Percentiles rank a stretch among this genome's conserved stretches.
Evolutionary conservation across 2,888 invertebrate genomes (phyloP).

Genomic region (Sphaerolaimus hirsutus): DNA sequence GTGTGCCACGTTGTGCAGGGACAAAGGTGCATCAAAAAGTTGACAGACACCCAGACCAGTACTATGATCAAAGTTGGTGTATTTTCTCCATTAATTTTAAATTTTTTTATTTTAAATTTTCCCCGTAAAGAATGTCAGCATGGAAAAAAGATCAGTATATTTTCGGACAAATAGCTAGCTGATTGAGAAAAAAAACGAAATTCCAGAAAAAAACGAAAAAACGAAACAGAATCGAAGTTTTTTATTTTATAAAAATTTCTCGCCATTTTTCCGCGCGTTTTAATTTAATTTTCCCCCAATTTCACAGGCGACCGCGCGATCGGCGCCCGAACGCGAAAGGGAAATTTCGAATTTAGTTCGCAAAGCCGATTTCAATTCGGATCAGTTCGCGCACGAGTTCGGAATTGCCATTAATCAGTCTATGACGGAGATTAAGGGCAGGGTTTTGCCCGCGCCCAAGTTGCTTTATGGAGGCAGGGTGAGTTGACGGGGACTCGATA

Average conservation of each 20-base stretch:
- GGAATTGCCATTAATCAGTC: conserved; percentile 87
- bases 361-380: conserved; percentile 93
- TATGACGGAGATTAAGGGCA: conserved; percentile 99
- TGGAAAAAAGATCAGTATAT: too few species aligned
- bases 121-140: too few species aligned
- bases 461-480: conserved; percentile 88
- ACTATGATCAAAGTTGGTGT: conserved; percentile 72
- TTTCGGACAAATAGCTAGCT: too few species aligned
- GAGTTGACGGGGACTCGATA: too few species aligned
- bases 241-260: too few species aligned
- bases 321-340: conserved; percentile 69
- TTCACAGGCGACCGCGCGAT: conserved; percentile 60
- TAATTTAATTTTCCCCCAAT: conserved; percentile 3
- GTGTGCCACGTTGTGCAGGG: conserved; percentile 98
- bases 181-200: too few species aligned
- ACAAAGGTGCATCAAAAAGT: conserved; percentile 93
- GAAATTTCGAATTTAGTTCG: conserved; percentile 87
- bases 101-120: background rate
- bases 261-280: background rate
- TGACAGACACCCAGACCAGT: conserved; percentile 98
- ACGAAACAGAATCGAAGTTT: too few species aligned
- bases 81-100: background rate
- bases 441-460: conserved; percentile 88
- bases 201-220: too few species aligned
- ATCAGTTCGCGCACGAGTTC: conserved; percentile 93